Evolutionary conservation across 2,113 vertebrate species (phyloP), one percentile per base, ranked within the genome.

Genomic region (Capreolus pygargus): DNA sequence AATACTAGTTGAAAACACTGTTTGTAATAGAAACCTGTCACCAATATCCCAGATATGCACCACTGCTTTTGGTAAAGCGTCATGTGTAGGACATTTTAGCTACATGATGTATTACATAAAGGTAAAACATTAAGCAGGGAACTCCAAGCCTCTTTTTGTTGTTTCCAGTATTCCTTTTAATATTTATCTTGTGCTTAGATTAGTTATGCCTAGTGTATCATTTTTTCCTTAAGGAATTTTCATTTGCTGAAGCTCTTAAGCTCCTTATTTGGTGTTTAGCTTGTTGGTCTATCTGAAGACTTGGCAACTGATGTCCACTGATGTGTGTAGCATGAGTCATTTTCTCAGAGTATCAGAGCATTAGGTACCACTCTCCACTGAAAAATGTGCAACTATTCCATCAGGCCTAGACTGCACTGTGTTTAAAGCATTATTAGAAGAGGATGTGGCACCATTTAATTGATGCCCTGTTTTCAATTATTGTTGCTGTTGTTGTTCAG

Each of bases 241-340:
- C 47, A 33, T 90, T 58, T 84, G 74, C 33, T 43, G 39, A 25
- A 17, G 12, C 23, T 33, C 50, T 92, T 19, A 57, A 55, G 43
- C 19, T 14, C 5, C 45, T 28, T 7, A 5, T 0, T 55, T 15
- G 52, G 81, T 25, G n/a, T 12, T 27, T 27, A 55, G 33, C 52
- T 55, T 14, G 13, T 55, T 8, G 23, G 43, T 79, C 57, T 5
- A 0, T 52, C 1, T 12, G 47, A 28, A 61, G 25, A 7, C 9
- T 9, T 4, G 19, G 2, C 8, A 15, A 0, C 2, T 25, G 6
- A 16, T 30, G 2, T 2, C 25, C 14, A 5, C 8, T 0, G 2
- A 0, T 2, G 3, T 3, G 3, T 5, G 45, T 0, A 1, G 28
- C 0, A 0, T 0, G 0, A 1, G 23, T 2, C 12, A 13, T n/a